Percentiles rank a stretch among this genome's conserved stretches.
phyloP scores from a whole-genome alignment of 2,113 vertebrate genomes.

The Eurypyga helias region DNA sequence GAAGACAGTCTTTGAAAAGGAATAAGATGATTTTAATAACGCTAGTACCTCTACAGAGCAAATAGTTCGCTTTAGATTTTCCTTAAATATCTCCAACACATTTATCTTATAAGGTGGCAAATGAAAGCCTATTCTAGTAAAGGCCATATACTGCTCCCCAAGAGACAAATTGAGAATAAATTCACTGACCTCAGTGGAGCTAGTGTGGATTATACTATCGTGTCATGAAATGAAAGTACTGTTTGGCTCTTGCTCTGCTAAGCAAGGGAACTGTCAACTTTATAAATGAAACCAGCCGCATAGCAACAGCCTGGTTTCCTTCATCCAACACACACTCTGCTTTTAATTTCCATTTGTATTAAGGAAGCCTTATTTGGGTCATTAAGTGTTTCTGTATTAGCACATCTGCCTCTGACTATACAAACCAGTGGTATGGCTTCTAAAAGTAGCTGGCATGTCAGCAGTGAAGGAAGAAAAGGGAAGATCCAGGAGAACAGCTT shows the following conservation, averaged over 20 bases:
- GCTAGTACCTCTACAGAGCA: background rate
- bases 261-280: constrained; percentile 31
- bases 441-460: background rate
- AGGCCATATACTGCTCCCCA: background rate
- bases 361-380: constrained; percentile 28
- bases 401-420: constrained; percentile 22
- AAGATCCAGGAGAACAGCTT: background rate
- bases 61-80: background rate
- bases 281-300: background rate
- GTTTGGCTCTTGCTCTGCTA: constrained; percentile 35
- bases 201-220: background rate
- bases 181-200: constrained; percentile 1
- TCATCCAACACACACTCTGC: constrained; percentile 1
- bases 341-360: constrained; percentile 48
- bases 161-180: background rate
- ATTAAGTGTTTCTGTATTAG: constrained; percentile 29
- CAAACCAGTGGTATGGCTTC: background rate
- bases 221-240: constrained; percentile 37
- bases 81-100: background rate
- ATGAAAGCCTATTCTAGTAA: background rate
- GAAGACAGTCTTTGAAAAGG: background rate
- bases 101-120: constrained; percentile 17
- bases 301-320: background rate
- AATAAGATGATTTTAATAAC: background rate
- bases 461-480: background rate